A percentile compares a stretch with the other conserved stretches of the same genome.
Evolutionary conservation across 2,797 vertebrate species (phyloP).

Genomic region (Mormyrus hasselquistii): DNA sequence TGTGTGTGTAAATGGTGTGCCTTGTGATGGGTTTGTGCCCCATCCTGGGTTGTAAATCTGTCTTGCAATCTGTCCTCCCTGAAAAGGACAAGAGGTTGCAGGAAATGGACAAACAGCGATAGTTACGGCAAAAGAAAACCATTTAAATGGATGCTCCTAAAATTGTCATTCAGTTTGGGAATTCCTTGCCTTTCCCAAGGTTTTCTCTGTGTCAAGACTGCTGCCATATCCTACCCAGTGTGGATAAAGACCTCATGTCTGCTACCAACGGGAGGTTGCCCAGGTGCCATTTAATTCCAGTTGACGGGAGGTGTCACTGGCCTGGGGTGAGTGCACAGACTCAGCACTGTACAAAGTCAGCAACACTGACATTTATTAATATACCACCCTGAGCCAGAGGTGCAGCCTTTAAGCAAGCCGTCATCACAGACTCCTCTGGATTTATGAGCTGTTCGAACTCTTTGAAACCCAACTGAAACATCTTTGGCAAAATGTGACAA

Average conservation of each 20-base stretch:
- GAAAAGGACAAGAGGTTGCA: background rate
- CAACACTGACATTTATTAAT: conserved; percentile 59
- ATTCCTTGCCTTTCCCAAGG: background rate
- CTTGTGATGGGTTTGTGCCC: background rate
- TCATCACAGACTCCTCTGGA: conserved; percentile 42
- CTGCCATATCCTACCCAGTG: conserved; percentile 49
- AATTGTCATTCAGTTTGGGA: background rate
- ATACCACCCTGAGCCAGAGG: conserved; percentile 48
- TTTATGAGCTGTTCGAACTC: conserved; percentile 3
- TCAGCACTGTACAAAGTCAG: conserved; percentile 58
- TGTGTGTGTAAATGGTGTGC: background rate
- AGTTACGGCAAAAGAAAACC: background rate
- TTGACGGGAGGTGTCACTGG: conserved; percentile 54
- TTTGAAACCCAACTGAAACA: background rate
- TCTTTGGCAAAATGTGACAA: background rate
- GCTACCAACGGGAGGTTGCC: conserved; percentile 54
- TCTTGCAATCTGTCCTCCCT: background rate
- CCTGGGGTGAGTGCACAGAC: conserved; percentile 55
- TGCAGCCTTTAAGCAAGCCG: conserved; percentile 38
- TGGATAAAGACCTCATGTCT: conserved; percentile 57
- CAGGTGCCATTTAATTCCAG: conserved; percentile 50
- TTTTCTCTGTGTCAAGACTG: conserved; percentile 36
- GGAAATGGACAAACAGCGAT: background rate
- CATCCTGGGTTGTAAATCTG: background rate
- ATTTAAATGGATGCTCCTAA: background rate